A percentile compares a stretch with the other conserved stretches of the same genome.
Evolutionary conservation across 2,113 vertebrate species (phyloP).

Genomic region (Psophia crepitans): DNA sequence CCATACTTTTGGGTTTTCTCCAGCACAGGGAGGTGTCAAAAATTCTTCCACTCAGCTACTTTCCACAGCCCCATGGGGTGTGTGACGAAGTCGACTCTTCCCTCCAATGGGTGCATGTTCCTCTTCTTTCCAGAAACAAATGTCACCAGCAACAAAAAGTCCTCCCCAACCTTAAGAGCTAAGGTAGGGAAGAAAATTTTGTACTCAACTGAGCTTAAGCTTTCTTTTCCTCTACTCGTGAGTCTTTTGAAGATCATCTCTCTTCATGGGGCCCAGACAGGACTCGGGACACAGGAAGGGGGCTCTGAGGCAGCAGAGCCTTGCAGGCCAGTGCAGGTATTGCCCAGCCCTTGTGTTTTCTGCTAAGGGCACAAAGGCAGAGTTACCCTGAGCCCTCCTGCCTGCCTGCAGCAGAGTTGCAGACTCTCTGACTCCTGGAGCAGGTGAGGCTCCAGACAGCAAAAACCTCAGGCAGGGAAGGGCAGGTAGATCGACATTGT

Average conservation of each 20-base stretch:
- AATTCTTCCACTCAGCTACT: constrained; percentile 38
- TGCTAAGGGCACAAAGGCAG: neutral
- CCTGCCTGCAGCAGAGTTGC: neutral
- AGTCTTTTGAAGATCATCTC: neutral
- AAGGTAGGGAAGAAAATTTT: neutral
- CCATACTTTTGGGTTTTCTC: neutral
- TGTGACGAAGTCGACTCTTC: neutral
- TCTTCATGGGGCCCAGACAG: neutral
- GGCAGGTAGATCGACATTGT: neutral
- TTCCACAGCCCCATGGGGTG: neutral
- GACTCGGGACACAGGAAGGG: neutral
- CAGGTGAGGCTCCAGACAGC: neutral
- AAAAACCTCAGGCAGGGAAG: neutral
- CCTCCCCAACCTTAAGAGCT: neutral
- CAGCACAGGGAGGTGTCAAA: neutral
- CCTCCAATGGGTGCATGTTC: neutral
- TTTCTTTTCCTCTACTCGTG: neutral
- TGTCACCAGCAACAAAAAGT: neutral
- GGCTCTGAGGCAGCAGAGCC: neutral
- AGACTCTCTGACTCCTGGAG: neutral
- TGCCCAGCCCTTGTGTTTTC: neutral
- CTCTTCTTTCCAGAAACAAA: neutral
- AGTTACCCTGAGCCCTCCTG: neutral
- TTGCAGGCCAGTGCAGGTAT: neutral
- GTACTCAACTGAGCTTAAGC: neutral